Conservation (phyloP, 2,888 invertebrate species). For the Nemurella pictetii region DNA sequence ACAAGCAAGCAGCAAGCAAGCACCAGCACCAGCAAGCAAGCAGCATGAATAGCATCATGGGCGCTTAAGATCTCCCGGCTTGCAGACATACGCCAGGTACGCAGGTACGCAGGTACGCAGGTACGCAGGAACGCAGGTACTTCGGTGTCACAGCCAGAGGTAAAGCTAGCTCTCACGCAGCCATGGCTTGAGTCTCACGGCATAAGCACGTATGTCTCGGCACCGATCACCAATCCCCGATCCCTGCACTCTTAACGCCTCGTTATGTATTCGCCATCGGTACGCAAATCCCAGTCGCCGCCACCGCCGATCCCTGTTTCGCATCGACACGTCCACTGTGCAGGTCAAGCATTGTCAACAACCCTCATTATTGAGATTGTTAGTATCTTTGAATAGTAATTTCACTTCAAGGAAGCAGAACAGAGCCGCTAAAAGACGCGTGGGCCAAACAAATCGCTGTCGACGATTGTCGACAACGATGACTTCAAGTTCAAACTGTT, state of each 20-base stretch:
- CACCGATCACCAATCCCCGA: too few relatives aligned
- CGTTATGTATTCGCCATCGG: not conserved
- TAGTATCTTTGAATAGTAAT: not conserved
- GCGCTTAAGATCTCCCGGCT: too few relatives aligned
- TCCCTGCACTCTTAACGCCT: not conserved
- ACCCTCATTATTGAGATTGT: not conserved
- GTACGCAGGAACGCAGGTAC: not conserved
- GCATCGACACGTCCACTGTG: not conserved
- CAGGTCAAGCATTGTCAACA: constrained; percentile 15
- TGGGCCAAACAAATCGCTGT: not conserved
- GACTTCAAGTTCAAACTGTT: too few relatives aligned
- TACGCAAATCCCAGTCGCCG: not conserved
- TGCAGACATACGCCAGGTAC: not conserved
- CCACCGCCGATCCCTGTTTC: not conserved
- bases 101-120: not conserved
- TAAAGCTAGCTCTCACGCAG: not conserved
- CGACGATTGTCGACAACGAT: too few relatives aligned
- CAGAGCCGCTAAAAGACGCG: not conserved
- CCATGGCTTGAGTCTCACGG: not conserved
- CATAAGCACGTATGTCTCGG: not conserved
- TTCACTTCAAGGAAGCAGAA: not conserved
- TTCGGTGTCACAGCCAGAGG: not conserved
- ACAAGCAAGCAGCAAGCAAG: too few relatives aligned
- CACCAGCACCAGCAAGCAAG: constrained; percentile 16
- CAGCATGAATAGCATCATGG: too few relatives aligned